Percentiles rank a stretch among this genome's conserved stretches.
Conservation (phyloP, 2,888 invertebrate species). For the Adelphocoris suturalis region DNA sequence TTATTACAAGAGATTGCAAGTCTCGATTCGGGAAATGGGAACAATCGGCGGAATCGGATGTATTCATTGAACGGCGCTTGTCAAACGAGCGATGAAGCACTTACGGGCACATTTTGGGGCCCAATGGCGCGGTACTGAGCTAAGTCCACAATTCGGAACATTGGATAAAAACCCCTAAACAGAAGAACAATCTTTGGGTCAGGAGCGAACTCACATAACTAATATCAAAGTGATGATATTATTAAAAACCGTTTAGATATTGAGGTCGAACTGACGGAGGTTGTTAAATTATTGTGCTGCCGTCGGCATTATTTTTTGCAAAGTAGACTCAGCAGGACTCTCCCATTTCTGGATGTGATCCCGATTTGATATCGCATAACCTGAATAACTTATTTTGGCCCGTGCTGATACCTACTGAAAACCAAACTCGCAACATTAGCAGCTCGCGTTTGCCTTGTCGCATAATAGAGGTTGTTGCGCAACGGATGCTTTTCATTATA, state of each 20-base stretch:
- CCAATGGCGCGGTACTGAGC: too few species aligned
- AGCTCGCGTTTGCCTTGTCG: too few species aligned
- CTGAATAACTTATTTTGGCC: background rate
- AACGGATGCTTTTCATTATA: too few species aligned
- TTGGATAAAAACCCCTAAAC: too few species aligned
- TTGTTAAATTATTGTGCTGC: background rate
- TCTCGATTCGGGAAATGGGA: background rate
- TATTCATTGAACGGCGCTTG: background rate
- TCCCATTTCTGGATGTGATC: background rate
- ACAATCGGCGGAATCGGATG: constrained; percentile 30
- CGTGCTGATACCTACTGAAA: background rate
- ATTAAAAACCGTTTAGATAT: too few species aligned
- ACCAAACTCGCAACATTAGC: background rate
- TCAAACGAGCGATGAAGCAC: background rate
- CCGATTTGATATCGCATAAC: background rate
- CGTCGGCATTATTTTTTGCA: background rate
- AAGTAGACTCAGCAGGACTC: background rate
- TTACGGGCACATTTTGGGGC: too few species aligned
- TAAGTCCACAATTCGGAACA: too few species aligned
- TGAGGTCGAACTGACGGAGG: background rate
- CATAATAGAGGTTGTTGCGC: too few species aligned
- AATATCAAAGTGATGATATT: too few species aligned
- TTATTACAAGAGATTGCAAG: constrained; percentile 3
- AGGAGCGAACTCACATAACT: too few species aligned
- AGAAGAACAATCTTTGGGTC: too few species aligned